These are phyloP conservation scores for Tenthredo distinguenda DNA, from an alignment of 2,888 invertebrate genomes.

Conservation along the genomic window DNA sequence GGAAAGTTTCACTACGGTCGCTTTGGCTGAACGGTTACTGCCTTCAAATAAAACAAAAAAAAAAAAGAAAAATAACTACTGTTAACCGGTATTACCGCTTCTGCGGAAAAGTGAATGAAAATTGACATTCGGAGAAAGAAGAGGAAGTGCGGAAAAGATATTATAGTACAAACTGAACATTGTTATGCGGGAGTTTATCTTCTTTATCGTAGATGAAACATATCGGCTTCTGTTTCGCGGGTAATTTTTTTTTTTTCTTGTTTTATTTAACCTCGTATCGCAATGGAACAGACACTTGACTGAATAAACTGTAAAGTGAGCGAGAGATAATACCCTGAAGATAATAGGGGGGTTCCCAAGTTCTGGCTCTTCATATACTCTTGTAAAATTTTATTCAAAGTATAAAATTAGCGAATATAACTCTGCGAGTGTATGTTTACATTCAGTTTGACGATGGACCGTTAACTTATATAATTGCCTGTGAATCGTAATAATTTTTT, in stretches of 20 bases:
- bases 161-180: background rate
- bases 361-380: background rate
- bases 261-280: background rate
- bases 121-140: background rate
- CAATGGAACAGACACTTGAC: conserved; percentile 34
- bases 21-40: background rate
- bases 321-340: conserved; percentile 1
- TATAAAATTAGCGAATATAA: background rate
- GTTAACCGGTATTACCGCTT: background rate
- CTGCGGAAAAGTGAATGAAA: conserved; percentile 8
- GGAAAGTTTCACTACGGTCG: conserved; percentile 28
- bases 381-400: background rate
- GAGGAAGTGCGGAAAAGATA: background rate
- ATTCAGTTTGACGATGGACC: background rate
- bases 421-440: conserved; percentile 2
- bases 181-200: background rate
- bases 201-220: background rate
- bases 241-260: background rate
- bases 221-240: conserved; percentile 19
- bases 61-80: background rate
- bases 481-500: background rate
- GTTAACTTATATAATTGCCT: conserved; percentile 7
- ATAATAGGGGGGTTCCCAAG: background rate
- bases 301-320: conserved; percentile 36
- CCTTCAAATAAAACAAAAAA: background rate